phyloP scores from a whole-genome alignment of 1,140 invertebrate genomes.

The Colletes latitarsis region DNA sequence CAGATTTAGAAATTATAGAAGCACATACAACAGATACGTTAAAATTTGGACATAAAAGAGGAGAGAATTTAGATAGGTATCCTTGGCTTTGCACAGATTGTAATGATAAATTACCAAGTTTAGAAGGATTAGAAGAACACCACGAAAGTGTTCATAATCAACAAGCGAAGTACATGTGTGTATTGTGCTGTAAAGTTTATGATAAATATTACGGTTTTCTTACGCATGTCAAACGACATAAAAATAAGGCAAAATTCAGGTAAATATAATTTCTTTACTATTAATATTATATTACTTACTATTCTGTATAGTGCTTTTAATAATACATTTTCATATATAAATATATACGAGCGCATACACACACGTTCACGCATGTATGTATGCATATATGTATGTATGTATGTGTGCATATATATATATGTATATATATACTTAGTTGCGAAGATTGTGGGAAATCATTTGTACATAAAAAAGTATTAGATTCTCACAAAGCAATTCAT shows the following conservation, averaged over 20 bases:
- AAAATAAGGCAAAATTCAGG: slow-evolving; percentile 81
- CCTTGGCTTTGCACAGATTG: slow-evolving; percentile 83
- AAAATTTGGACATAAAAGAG: slow-evolving; percentile 65
- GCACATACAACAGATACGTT: slow-evolving; percentile 57
- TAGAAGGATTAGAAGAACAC: slow-evolving; percentile 81
- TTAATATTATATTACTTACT: not conserved
- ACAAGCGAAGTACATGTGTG: slow-evolving; percentile 82
- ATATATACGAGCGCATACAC: not conserved
- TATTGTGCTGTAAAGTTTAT: slow-evolving; percentile 83
- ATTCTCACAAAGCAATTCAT: slow-evolving; percentile 81
- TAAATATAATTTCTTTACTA: slow-evolving; percentile 56
- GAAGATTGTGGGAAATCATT: slow-evolving; percentile 83
- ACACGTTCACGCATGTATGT: slow-evolving; percentile 1
- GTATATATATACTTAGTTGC: slow-evolving; percentile 72
- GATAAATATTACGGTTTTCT: slow-evolving; percentile 83
- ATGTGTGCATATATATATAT: slow-evolving; percentile 1
- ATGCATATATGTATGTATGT: not conserved
- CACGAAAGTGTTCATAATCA: slow-evolving; percentile 81
- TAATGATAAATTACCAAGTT: slow-evolving; percentile 79
- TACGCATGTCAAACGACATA: slow-evolving; percentile 82
- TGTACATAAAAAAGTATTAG: slow-evolving; percentile 80
- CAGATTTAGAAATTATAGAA: slow-evolving; percentile 77
- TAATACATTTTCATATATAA: slow-evolving; percentile 7
- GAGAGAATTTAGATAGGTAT: slow-evolving; percentile 79
- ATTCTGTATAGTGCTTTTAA: not conserved